phyloP scores from a whole-genome alignment of 1,140 invertebrate species.

The Frieseomelitta varia region DNA sequence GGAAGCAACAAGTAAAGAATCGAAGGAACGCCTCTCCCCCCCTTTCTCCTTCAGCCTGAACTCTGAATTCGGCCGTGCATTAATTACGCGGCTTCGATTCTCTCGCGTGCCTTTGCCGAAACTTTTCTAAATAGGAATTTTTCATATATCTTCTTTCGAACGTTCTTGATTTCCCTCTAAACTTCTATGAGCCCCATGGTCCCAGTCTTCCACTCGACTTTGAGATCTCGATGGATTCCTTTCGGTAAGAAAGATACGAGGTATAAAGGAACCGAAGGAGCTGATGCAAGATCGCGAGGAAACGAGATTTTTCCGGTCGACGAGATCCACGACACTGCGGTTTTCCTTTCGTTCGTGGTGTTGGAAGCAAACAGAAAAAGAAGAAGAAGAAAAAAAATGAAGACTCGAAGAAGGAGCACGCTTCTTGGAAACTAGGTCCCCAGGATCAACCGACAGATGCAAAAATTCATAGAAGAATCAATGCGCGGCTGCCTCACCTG shows the following conservation, averaged over 20 bases:
- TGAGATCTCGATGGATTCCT: not conserved
- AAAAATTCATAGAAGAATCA: constrained; percentile 78
- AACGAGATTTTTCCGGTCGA: constrained; percentile 22
- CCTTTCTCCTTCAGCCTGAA: not conserved
- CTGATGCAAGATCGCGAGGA: not conserved
- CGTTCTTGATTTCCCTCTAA: too few relatives aligned
- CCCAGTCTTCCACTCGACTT: too few relatives aligned
- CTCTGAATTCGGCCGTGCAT: not conserved
- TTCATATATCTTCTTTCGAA: too few relatives aligned
- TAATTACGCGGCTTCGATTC: constrained; percentile 1
- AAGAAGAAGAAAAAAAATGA: not conserved
- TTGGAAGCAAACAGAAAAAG: too few relatives aligned
- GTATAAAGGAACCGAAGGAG: not conserved
- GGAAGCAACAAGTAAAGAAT: constrained; percentile 43
- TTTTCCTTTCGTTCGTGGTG: constrained; percentile 30
- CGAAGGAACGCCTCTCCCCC: not conserved
- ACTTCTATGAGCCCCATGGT: too few relatives aligned
- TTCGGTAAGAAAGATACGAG: not conserved
- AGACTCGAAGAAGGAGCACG: constrained; percentile 53
- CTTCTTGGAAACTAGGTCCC: constrained; percentile 74
- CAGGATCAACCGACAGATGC: constrained; percentile 79
- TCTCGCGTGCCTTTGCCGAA: too few relatives aligned
- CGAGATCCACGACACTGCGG: constrained; percentile 17
- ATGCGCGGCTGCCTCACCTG: constrained; percentile 75
- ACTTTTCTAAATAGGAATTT: too few relatives aligned